Evolutionary conservation across 1,140 invertebrate species (phyloP).

Genomic region (Reticulitermes speratus): DNA sequence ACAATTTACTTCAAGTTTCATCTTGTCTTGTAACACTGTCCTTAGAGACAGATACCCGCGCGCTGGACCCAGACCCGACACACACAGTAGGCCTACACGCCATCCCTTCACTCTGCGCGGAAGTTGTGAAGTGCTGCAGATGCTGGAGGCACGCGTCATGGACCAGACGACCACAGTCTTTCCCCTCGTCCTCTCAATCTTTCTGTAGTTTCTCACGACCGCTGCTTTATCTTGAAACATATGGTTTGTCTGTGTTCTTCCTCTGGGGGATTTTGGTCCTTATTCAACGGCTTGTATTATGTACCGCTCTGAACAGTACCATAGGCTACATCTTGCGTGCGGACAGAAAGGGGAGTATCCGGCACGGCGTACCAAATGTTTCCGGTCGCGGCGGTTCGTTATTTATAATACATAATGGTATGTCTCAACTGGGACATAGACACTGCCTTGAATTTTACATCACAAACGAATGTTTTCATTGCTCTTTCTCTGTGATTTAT

Average conservation of each 20-base stretch:
- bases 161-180: neutral
- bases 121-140: neutral
- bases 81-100: too few relatives aligned
- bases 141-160: neutral
- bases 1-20: too few relatives aligned
- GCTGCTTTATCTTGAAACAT: neutral
- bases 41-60: too few relatives aligned
- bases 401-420: neutral
- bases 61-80: too few relatives aligned
- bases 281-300: neutral
- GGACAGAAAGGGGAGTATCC: neutral
- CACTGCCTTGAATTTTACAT: neutral
- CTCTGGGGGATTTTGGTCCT: neutral
- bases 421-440: neutral
- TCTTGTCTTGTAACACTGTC: too few relatives aligned
- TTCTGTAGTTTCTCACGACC: neutral
- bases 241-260: constrained; percentile 4
- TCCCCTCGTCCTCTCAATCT: neutral
- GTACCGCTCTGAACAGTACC: neutral
- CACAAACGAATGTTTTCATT: neutral
- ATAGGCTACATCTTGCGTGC: neutral
- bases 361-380: neutral
- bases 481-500: neutral
- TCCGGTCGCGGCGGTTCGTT: neutral
- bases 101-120: neutral